Evolutionary conservation across 2,888 invertebrate species (phyloP), one percentile per base, ranked within the genome.

Genomic region (Dastarcus helophoroides): DNA sequence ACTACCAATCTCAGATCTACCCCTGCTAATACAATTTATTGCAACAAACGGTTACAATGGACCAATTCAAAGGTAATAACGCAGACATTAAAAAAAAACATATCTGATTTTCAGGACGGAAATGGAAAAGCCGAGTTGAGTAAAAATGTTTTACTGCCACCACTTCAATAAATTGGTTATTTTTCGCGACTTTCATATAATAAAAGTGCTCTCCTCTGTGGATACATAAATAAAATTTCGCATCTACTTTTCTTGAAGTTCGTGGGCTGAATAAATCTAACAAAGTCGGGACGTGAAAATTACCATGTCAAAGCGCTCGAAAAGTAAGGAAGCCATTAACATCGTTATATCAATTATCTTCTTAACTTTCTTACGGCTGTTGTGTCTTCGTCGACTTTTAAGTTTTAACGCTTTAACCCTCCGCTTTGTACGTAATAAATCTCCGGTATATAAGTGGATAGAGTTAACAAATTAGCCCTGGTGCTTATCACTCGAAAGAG

Each of bases 401-500:
- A 46, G 34, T 43, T 42, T 36, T 35, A 40, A 38, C 38, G 44
- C 42, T 46, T 44, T 43, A 47, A 46, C 47, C 50, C 46, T 44
- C 42, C 47, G 43, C 41, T 47, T 41, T 43, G 41, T n/a, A n/a
- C n/a, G 50, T 46, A 51, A 55, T 56, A 55, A 56, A 56, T 56
- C 51, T 48, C 47, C n/a, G 42, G 48, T 50, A 48, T 52, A 50
- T 54, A 55, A 55, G 55, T 54, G 53, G 55, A 56, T 54, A 47
- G 54, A 54, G 48, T 54, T 54, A 56, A 56, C 56, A 58, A 58
- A 58, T 58, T 58, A 56, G 56, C 54, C n/a, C n/a, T n/a, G n/a
- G n/a, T 53, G 47, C 56, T 58, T 56, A 57, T 54, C 56, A 55
- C 56, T 56, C 54, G 48, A 55, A 57, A 54, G 54, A 54, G 53